These are phyloP conservation scores for Notospermus geniculatus DNA, from an alignment of 1,140 invertebrate genomes.

Conservation along the genomic window DNA sequence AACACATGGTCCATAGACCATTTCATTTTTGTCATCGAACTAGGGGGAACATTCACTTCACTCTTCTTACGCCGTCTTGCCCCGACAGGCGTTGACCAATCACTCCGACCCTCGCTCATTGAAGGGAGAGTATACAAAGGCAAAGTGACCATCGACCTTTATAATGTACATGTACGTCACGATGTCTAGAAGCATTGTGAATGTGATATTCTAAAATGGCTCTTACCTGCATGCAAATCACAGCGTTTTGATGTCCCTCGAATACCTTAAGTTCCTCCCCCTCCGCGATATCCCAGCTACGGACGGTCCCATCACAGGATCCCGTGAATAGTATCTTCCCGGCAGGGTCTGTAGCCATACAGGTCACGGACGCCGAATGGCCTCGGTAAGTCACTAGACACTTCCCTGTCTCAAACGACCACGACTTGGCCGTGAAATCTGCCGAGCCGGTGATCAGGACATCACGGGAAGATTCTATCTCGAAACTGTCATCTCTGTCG, in stretches of 20 bases:
- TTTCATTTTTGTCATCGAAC: too few species aligned
- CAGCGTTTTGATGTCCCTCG: slow-evolving; percentile 58
- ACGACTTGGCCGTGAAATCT: slow-evolving; percentile 58
- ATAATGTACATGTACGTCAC: too few species aligned
- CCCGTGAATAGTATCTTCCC: slow-evolving; percentile 58
- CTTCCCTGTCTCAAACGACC: slow-evolving; percentile 59
- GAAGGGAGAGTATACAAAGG: too few species aligned
- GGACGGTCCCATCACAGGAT: slow-evolving; percentile 57
- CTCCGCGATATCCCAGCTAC: slow-evolving; percentile 58
- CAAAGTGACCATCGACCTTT: too few species aligned
- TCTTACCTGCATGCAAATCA: slow-evolving; percentile 59
- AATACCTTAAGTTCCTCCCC: slow-evolving; percentile 56
- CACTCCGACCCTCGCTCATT: too few species aligned
- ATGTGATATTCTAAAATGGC: too few species aligned
- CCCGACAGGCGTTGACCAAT: too few species aligned
- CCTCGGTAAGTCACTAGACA: slow-evolving; percentile 56
- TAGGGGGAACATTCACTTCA: too few species aligned
- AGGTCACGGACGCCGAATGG: slow-evolving; percentile 59
- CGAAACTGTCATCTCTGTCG: slow-evolving; percentile 27
- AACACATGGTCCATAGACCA: too few species aligned
- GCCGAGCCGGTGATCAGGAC: slow-evolving; percentile 59
- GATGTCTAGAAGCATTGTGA: too few species aligned
- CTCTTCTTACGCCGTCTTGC: too few species aligned
- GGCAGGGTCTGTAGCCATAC: slow-evolving; percentile 55
- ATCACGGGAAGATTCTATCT: slow-evolving; percentile 49